Conservation (phyloP, 2,113 vertebrate species). For the Actinemys pallida region DNA sequence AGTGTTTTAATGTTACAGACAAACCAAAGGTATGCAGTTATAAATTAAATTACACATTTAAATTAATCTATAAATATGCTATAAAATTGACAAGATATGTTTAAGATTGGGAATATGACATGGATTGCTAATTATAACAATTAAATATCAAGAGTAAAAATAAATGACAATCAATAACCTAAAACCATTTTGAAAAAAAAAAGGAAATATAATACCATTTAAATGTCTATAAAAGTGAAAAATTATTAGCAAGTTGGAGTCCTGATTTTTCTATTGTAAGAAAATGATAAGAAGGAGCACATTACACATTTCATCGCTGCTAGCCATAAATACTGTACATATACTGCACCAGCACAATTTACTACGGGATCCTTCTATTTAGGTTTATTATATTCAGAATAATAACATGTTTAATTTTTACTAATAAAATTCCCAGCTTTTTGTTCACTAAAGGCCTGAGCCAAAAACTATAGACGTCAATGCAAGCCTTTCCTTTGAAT, state of each 20-base stretch:
- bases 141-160: slow-evolving; percentile 82
- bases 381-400: slow-evolving; percentile 52
- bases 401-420: slow-evolving; percentile 63
- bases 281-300: slow-evolving; percentile 61
- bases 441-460: not conserved
- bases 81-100: slow-evolving; percentile 83
- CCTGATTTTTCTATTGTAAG: slow-evolving; percentile 65
- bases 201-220: slow-evolving; percentile 76
- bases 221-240: slow-evolving; percentile 75
- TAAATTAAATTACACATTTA: slow-evolving; percentile 87
- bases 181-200: slow-evolving; percentile 73
- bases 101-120: slow-evolving; percentile 78
- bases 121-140: slow-evolving; percentile 85
- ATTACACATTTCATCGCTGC: slow-evolving; percentile 51
- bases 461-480: slow-evolving; percentile 6
- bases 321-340: slow-evolving; percentile 52
- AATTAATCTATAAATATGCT: slow-evolving; percentile 88
- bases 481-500: slow-evolving; percentile 5
- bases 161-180: slow-evolving; percentile 85
- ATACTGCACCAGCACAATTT: slow-evolving; percentile 54
- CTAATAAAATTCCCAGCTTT: slow-evolving; percentile 55
- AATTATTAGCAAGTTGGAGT: slow-evolving; percentile 64
- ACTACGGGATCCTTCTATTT: slow-evolving; percentile 66
- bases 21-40: slow-evolving; percentile 84
- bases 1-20: slow-evolving; percentile 89